Base-by-base conservation (phyloP, 1,140 invertebrate genomes). In the Psix sp. region DNA sequence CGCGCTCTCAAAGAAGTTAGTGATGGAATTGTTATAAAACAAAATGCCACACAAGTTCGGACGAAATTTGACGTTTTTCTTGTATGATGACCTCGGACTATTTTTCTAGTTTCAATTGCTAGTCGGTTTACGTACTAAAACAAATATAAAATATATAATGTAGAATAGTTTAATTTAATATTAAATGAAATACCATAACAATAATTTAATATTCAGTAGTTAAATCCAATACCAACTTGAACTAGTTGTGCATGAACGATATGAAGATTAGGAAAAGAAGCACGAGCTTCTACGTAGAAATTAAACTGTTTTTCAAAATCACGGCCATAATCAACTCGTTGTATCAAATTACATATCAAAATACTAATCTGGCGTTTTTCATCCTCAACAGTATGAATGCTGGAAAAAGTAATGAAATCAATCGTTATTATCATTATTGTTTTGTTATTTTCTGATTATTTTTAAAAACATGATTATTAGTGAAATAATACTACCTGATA, bases 11-110 rank as follows among this genome's bases (percentile, higher is more conserved):
- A 89, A 63, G 93, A 93, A 62, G 90, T 90, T 74, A 99, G 91
- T 4, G 96, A 98, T 15, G 97, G 97, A 86, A 98, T 95, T 0
- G 97, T 98, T 26, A 99, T 97, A 82, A 94, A 98, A 85, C 93
- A 94, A 86, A 96, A 99, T 0, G 97, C 97, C 43, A 95, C 92
- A 89, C 97, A 99, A n/a, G 96, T 96, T 75, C 94, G 91, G 17
- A 96, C 93, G 88, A 97, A 96, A 56, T 94, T 91, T 2, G 90
- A 90, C 0, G 94, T 95, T 88, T 94, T 94, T 74, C 91, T 90
- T 1, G 93, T 94, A 78, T 95, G 93, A 78, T 93, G 90, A 1
- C 94, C 92, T 57, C 92, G 90, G 2, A 95, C 91, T 33, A 94
- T 90, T 77, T 89, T 89, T 54, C 91, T 87, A 0, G 93, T 94